Base-by-base conservation (phyloP, 2,888 invertebrate species). In the Lutraria lutraria region DNA sequence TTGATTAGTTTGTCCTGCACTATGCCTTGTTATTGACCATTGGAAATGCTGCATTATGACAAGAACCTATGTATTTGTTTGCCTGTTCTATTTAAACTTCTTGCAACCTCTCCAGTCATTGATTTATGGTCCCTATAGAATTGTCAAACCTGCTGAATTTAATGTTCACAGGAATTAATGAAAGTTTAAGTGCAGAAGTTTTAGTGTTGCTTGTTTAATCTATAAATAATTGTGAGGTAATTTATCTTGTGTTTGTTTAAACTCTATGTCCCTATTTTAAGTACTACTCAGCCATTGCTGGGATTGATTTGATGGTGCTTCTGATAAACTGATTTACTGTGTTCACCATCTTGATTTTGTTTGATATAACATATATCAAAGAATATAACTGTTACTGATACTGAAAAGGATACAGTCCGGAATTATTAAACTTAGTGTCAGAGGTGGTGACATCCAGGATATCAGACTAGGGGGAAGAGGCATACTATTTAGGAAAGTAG, bases 211-310 rank as follows among this genome's bases (percentile, higher is more conserved):
- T 34, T 31, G 76, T 2, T n/a, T 76, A 76, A 76, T 76, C 76
- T 76, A 76, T 76, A 76, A 76, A 76, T 76, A 76, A 76, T 76
- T 76, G 19, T 31, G 76, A 31, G 34, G 31, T 76, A 76, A 76
- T 76, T 76, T 76, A 76, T 76, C 76, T 34, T 76, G 13, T 72
- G 16, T 19, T 15, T 76, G 76, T 76, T 76, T 31, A 34, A 34
- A 76, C 76, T 76, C 3, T 10, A 76, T 31, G 76, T 76, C 34
- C 6, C 76, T 76, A 76, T 31, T 76, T 76, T 19, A 76, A 76
- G 76, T 76, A 34, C 25, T 76, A 31, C 76, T 76, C 25, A 31
- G 29, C 31, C 31, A 19, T 76, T 76, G 76, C 76, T 34, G 31
- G 76, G 76, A 76, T 31, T 76, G 76, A 34, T 25, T 34, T 6